Evolutionary conservation across 2,888 invertebrate species (phyloP).

Genomic region (Plagodis pulveraria): DNA sequence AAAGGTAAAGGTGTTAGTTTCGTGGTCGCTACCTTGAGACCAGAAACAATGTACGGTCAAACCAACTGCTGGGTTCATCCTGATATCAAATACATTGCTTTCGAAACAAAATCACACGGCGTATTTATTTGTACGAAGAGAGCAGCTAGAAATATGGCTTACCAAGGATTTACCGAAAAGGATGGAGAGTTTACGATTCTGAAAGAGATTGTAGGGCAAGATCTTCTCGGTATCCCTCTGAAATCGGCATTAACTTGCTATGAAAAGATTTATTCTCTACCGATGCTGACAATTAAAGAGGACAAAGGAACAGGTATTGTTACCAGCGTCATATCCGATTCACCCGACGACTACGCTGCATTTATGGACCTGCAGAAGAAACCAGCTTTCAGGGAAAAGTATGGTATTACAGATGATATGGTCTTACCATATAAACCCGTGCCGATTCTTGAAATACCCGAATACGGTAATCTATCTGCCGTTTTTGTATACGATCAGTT

Average conservation of each 20-base stretch:
- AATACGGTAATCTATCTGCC: slow-evolving; percentile 94
- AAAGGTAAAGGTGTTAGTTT: slow-evolving; percentile 88
- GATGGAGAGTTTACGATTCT: slow-evolving; percentile 92
- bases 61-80: slow-evolving; percentile 99
- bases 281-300: slow-evolving; percentile 98
- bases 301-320: slow-evolving; percentile 99
- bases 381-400: slow-evolving; percentile 95
- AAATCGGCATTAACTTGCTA: slow-evolving; percentile 94
- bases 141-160: slow-evolving; percentile 97
- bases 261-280: slow-evolving; percentile 94
- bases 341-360: slow-evolving; percentile 99
- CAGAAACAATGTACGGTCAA: slow-evolving; percentile 99
- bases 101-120: slow-evolving; percentile 89
- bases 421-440: slow-evolving; percentile 88
- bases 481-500: slow-evolving; percentile 93
- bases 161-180: slow-evolving; percentile 94
- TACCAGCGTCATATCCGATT: slow-evolving; percentile 98
- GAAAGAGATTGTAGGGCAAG: slow-evolving; percentile 88
- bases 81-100: slow-evolving; percentile 96
- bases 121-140: slow-evolving; percentile 94
- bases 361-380: slow-evolving; percentile 98
- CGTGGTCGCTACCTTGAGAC: slow-evolving; percentile 98
- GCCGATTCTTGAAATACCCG: slow-evolving; percentile 96
- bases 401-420: slow-evolving; percentile 91
- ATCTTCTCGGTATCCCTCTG: slow-evolving; percentile 93